These are phyloP conservation scores for Sturmia bella DNA, from an alignment of 2,888 invertebrate genomes.

Conservation along the genomic window DNA sequence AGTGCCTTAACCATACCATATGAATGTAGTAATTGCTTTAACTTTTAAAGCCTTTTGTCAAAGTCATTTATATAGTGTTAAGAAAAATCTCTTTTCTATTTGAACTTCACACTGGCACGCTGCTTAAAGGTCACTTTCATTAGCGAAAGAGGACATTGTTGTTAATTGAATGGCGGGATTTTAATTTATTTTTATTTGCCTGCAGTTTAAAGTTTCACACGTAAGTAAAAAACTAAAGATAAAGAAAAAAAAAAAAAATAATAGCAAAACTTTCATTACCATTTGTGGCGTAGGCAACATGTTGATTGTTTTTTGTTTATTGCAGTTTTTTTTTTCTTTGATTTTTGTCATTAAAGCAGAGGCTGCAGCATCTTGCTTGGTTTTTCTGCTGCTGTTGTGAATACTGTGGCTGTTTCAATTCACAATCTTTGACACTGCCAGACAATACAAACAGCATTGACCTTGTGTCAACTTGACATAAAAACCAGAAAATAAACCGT, in stretches of 20 bases:
- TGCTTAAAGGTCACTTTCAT: slow-evolving; percentile 35
- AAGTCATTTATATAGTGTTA: background rate
- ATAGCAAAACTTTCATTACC: slow-evolving; percentile 63
- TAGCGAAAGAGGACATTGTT: slow-evolving; percentile 10
- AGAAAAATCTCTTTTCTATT: slow-evolving; percentile 10
- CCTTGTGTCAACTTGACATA: slow-evolving; percentile 64
- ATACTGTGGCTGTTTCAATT: slow-evolving; percentile 48
- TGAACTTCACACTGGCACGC: background rate
- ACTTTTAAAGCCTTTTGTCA: background rate
- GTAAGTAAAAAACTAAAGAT: background rate
- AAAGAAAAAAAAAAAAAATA: slow-evolving; percentile 19
- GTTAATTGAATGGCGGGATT: slow-evolving; percentile 27
- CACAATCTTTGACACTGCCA: slow-evolving; percentile 64
- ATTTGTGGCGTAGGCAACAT: slow-evolving; percentile 62
- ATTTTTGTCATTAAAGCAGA: background rate
- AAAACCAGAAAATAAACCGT: slow-evolving; percentile 55
- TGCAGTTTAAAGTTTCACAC: slow-evolving; percentile 50
- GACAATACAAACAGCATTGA: slow-evolving; percentile 66
- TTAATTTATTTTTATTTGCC: slow-evolving; percentile 40
- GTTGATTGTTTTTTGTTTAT: slow-evolving; percentile 33
- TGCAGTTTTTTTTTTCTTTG: background rate
- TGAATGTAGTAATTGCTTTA: background rate
- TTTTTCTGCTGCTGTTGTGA: background rate
- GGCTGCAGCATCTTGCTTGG: background rate
- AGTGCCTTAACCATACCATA: background rate